Base-by-base conservation (phyloP, 2,113 vertebrate species). In the Anolis carolinensis region DNA sequence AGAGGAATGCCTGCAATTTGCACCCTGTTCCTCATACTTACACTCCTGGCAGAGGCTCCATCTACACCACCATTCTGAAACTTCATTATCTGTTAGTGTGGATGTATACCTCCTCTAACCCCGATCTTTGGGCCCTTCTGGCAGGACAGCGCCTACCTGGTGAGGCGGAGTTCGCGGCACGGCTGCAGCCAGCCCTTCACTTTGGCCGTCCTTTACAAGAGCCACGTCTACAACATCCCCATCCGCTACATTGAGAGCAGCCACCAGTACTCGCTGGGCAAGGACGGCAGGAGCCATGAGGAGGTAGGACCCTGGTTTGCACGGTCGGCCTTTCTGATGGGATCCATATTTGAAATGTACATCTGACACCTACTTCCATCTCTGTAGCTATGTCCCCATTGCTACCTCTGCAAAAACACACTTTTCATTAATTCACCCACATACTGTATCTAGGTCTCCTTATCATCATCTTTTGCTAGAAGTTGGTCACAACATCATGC, bases 141-240 rank as follows among this genome's bases (percentile, higher is more conserved):
- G 50, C 82, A 98, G 98, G 97, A 98, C 0, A 96, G 98, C 0
- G 94, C 97, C 70, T 98, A 97, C 83, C 95, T 97, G 0, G 96
- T 98, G 84, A 94, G 97, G 9, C 94, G 90, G 85, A 98, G 98
- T 93, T 97, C 96, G 0, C 91, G 93, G 20, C 94, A 97, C 67
- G 95, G 90, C 0, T 2, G 91, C 18, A 90, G 88, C 3, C 98
- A 98, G 91, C 97, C 97, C 0, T 96, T 96, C 93, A 98, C 98
- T 13, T 93, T 98, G 63, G 98, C 95, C 0, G 97, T 98, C 75
- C 94, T 98, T 23, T 97, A 96, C 92, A 92, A 92, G 5, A 91
- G 96, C 68, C 97, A 93, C n/a, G 97, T 98, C 76, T 98, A 97
- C 95, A 98, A 98, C 85, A 93, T 98, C 81, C 97, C 98, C 78